phyloP scores from a whole-genome alignment of 2,113 vertebrate species.

The Corvus moneduloides region DNA sequence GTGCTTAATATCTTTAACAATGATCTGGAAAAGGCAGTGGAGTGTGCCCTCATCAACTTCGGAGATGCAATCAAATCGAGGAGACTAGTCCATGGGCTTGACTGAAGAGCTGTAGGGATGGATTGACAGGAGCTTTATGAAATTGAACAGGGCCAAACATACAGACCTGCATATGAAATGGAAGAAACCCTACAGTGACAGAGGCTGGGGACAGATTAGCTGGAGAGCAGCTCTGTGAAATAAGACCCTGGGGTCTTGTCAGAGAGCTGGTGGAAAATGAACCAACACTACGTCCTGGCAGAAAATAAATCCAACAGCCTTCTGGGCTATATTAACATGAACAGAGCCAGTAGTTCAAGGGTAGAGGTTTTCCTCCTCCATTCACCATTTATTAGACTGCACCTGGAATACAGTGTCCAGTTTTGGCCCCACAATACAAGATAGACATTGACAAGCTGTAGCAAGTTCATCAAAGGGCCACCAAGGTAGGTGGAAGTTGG shows the following conservation, averaged over 20 bases:
- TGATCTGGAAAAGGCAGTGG: neutral
- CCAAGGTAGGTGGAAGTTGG: neutral
- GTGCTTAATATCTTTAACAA: neutral
- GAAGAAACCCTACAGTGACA: neutral
- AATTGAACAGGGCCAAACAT: neutral
- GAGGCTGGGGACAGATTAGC: neutral
- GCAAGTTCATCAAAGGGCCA: neutral
- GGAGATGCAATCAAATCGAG: neutral
- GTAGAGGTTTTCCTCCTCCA: neutral
- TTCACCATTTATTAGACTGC: neutral
- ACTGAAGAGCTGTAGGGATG: neutral
- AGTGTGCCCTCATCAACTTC: neutral
- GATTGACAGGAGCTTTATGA: neutral
- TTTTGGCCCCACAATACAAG: neutral
- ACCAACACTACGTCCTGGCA: neutral
- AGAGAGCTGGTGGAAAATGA: neutral
- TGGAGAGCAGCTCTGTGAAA: neutral
- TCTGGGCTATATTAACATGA: neutral
- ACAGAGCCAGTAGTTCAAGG: neutral
- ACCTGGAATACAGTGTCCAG: neutral
- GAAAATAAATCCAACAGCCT: neutral
- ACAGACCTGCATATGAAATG: neutral
- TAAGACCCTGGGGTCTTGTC: neutral
- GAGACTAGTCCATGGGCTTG: neutral
- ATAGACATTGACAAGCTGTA: neutral